Evolutionary conservation across 2,797 vertebrate species (phyloP), one percentile per base, ranked within the genome.

Genomic region (Anguilla marmorata): DNA sequence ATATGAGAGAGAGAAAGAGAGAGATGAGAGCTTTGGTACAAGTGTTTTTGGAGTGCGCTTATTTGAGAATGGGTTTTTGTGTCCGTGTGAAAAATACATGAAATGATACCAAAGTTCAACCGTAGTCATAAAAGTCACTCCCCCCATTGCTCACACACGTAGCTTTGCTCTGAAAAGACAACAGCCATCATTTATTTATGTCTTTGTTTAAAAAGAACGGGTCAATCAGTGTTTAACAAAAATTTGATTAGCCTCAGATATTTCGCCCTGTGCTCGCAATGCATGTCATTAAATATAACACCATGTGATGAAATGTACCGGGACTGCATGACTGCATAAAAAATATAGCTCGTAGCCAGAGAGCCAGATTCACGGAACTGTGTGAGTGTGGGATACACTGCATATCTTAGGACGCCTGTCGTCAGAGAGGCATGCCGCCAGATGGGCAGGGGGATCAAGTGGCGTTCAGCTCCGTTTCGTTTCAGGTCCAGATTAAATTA

Each of bases 231-330:
- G 41, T 33, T 16, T 84, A 30, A 4, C 24, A 54, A 58, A 84
- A 12, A 58, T 56, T 56, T 33, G 56, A 16, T 50, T 82, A 24
- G 45, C 56, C 56, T 58, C 83, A 56, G 50, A 56, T 33, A 30
- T 30, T 84, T 84, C 56, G 30, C 27, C 12, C 19, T 45, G 48
- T 84, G 83, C 14, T 30, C 27, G 30, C 50, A 54, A 30, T 58
- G 83, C 7, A 58, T 84, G 50, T 84, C 83, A 54, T 54, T 14
- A 58, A 27, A 87, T 12, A 7, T 89, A 90, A 82, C 48, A 37
- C 19, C 24, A 90, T 74, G 84, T 90, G 89, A 41, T 87, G 89
- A 91, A 87, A 91, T 69, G 86, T 89, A 88, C 58, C 79, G 74
- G 89, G 85, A 86, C 86, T 87, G 86, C 58, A 76, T 86, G 86